phyloP scores from a whole-genome alignment of 2,113 vertebrate genomes.

The Ochotona princeps region DNA sequence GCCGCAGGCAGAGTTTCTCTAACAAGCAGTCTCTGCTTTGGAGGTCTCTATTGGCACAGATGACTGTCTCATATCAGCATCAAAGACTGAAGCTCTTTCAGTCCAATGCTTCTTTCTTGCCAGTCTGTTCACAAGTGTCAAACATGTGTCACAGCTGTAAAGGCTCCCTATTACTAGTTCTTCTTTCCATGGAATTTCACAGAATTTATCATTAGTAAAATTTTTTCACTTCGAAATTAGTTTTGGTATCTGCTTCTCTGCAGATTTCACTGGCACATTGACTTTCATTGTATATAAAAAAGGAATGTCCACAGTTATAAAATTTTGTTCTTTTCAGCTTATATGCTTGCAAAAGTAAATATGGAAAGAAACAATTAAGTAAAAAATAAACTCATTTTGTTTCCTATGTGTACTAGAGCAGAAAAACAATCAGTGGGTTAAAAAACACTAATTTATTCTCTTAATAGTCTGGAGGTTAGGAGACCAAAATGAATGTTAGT shows the following conservation, averaged over 20 bases:
- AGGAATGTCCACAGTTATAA: background rate
- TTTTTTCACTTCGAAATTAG: background rate
- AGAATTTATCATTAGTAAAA: background rate
- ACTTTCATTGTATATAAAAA: background rate
- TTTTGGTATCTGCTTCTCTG: background rate
- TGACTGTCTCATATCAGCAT: background rate
- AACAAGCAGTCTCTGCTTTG: background rate
- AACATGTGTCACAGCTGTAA: background rate
- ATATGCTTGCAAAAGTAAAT: background rate
- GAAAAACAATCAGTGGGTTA: background rate
- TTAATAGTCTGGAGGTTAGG: background rate
- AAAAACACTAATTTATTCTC: background rate
- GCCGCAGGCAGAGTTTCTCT: too few species aligned
- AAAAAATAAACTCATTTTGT: background rate
- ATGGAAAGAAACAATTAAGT: background rate
- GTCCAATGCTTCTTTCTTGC: background rate
- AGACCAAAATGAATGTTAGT: background rate
- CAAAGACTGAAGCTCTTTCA: background rate
- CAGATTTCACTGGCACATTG: background rate
- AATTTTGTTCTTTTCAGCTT: background rate
- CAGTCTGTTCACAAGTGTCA: background rate
- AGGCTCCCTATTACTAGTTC: rapidly evolving
- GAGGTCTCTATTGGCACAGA: background rate
- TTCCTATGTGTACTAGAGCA: background rate
- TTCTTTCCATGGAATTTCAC: background rate